Base-by-base conservation (phyloP, 2,113 vertebrate genomes). In the Hippopotamus amphibius region DNA sequence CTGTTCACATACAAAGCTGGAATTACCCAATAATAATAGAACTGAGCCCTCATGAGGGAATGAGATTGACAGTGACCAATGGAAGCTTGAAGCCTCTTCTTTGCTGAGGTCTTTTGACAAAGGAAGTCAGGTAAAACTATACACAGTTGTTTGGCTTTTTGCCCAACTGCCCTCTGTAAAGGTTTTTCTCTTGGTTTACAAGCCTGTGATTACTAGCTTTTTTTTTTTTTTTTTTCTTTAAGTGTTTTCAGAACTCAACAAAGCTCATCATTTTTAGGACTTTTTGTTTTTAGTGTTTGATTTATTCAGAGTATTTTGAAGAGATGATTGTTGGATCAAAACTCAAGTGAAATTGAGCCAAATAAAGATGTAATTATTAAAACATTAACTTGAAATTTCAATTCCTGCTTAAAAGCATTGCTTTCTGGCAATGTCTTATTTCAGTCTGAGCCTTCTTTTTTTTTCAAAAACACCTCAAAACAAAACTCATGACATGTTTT, bases 301-400 rank as follows among this genome's bases (percentile, higher is more conserved):
- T 86, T 94, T 96, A 81, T 37, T 95, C 22, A 61, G 48, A 71
- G 61, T 97, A 91, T 93, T 83, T 94, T 41, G 63, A 91, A 95
- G 82, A 82, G 41, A 94, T 59, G 41, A 85, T 53, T 77, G 48
- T 88, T 95, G 90, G 88, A 57, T 21, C 30, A 53, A 94, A 95
- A 79, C 48, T 6, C 37, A 81, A 97, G 69, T 74, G 88, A 93
- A 97, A 90, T 6, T 66, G 55, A 93, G 92, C 79, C 93, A 97
- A 81, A 48, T 79, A 57, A 88, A 96, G 89, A 89, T 37, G 53
- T 14, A 46, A 87, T 96, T 91, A 96, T 97, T 95, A 96, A 95
- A 95, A 91, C 65, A 96, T 90, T 93, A 87, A 69, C 82, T 96
- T 97, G n/a, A 97, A 84, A 82, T 91, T 97, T 92, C 1, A 10